These are phyloP conservation scores for Lepus americanus DNA, from an alignment of 2,113 vertebrate genomes.

Conservation along the genomic window DNA sequence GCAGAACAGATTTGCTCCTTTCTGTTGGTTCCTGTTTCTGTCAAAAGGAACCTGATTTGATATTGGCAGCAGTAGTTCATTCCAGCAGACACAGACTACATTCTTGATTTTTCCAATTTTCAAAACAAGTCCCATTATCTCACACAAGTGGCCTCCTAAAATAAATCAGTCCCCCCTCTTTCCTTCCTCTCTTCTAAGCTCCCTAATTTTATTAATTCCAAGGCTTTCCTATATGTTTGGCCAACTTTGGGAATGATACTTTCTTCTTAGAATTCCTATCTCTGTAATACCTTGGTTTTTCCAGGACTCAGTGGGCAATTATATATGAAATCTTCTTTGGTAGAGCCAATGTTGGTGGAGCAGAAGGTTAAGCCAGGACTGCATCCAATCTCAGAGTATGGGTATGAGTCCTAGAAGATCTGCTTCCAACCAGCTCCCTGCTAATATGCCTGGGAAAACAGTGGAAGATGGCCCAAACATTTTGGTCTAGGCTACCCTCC, in stretches of 20 bases:
- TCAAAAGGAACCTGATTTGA: not conserved
- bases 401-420: too few relatives aligned
- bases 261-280: not conserved
- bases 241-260: not conserved
- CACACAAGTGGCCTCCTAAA: not conserved
- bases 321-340: not conserved
- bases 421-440: too few relatives aligned
- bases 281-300: not conserved
- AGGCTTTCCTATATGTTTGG: not conserved
- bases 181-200: not conserved
- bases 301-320: not conserved
- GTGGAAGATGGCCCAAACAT: too few relatives aligned
- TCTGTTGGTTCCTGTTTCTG: not conserved
- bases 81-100: not conserved
- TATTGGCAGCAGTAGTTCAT: not conserved
- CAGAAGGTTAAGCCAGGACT: too few relatives aligned
- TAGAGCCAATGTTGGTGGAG: not conserved
- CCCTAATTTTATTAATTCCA: not conserved
- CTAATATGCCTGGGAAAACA: too few relatives aligned
- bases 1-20: not conserved
- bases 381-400: too few relatives aligned
- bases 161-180: not conserved
- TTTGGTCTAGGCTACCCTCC: too few relatives aligned
- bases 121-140: not conserved
- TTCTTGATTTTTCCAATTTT: not conserved